Evolutionary conservation across 2,797 vertebrate species (phyloP), one percentile per base, ranked within the genome.

Genomic region (Danio jaintianensis): DNA sequence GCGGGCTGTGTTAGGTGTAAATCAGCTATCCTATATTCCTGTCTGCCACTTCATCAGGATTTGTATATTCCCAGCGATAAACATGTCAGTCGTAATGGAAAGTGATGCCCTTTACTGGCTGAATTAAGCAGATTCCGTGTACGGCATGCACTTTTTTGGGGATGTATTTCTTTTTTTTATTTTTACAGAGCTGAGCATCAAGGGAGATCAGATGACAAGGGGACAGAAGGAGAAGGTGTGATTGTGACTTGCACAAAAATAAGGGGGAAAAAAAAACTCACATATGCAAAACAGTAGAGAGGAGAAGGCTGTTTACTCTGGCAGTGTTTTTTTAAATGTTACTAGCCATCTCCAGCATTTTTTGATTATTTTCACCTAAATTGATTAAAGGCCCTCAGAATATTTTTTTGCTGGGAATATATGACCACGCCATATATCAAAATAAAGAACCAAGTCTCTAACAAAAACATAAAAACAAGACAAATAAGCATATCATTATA

Each of bases 31-130:
- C 38, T 72, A 66, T 82, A 80, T 84, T 83, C 70, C 58, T 68
- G 80, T 62, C 58, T 53, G 38, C 55, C 83, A 75, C 83, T 86
- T 78, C 76, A 84, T 82, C 76, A 76, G 66, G 78, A 67, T 83
- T 78, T 80, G 61, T 87, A 82, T 71, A 76, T 82, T 73, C 42
- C 72, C 56, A 61, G 63, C 58, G 63, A 76, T 87, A 82, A 86
- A 84, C 76, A 74, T 83, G 86, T 88, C 83, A 71, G 42, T 76
- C 29, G 36, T 85, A 83, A 87, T 70, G 50, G 80, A 56, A 81
- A 82, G 75, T 36, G 83, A 86, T 83, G 78, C 74, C 72, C 69
- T 79, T 81, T 84, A 82, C 79, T 40, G 13, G 80, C 6, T 59
- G 18, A 9, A 55, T 56, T 47, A 74, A 67, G 40, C 29, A 4